phyloP scores from a whole-genome alignment of 1,140 invertebrate species.

The Sycobia sp. region DNA sequence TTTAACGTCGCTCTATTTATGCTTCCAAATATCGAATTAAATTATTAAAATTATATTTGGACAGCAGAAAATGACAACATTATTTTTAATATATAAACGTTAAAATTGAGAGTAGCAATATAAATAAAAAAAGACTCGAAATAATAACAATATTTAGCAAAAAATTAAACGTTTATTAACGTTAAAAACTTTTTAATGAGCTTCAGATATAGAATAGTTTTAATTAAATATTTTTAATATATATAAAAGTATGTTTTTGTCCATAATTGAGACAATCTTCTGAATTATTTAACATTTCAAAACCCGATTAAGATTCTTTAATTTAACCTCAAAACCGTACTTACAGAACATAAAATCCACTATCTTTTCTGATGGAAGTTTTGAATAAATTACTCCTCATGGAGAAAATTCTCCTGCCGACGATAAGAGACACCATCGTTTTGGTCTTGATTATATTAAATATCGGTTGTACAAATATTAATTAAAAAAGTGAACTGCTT shows the following conservation, averaged over 20 bases:
- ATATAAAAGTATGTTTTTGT: not conserved
- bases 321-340: no score
- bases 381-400: constrained; percentile 50
- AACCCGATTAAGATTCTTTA: no score
- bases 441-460: constrained; percentile 11
- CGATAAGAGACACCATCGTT: constrained; percentile 54
- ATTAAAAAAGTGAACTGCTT: no score
- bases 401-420: constrained; percentile 48
- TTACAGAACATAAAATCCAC: constrained; percentile 63
- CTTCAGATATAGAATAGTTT: not conserved
- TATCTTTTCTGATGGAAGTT: constrained; percentile 45
- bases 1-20: no score
- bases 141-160: no score
- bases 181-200: not conserved
- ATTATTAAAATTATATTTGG: not conserved
- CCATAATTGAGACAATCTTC: no score
- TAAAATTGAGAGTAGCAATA: no score
- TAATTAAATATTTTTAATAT: not conserved
- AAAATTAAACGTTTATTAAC: no score
- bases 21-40: no score
- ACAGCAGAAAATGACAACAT: not conserved
- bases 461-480: not conserved
- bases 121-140: no score
- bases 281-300: constrained; percentile 5
- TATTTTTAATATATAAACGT: not conserved